Base-by-base conservation (phyloP, 2,888 invertebrate genomes). In the Netelia virgata region DNA sequence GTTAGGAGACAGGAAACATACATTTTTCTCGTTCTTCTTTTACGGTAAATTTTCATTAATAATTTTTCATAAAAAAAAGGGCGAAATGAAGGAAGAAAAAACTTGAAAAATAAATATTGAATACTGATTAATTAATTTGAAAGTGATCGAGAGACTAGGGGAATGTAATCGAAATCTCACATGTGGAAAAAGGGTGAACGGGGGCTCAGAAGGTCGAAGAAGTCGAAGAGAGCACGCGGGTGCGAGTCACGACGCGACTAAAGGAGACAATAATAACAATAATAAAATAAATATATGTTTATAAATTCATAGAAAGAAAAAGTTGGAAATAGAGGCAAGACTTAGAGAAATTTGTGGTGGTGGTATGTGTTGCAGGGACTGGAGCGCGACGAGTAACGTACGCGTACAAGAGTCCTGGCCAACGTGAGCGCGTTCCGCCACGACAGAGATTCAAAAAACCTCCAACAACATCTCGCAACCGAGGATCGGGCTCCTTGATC, bases 391-490 rank as follows among this genome's bases (percentile, higher is more conserved):
- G 92, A 90, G 92, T 91, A 93, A 92, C 88, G 92, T 92, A 82
- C 93, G 93, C 90, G 93, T 93, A 88, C 93, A 92, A 91, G 93
- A 93, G 89, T 93, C 93, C 89, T 93, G 93, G 93, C 92, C 93
- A 85, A 93, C 93, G 93, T 93, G 93, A 93, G 92, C 93, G 89
- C 89, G 90, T 90, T 90, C 89, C 87, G 88, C 88, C 87, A 90
- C 90, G 90, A 89, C 90, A 88, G 90, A 91, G 82, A 81, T 81
- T 80, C 73, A 88, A 90, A 90, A 89, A 90, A 91, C 90, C 89
- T 91, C 91, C 91, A 89, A 87, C 92, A 90, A 89, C 89, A 90
- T 78, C 61, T 43, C 76, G 63, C 68, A 69, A 88, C 90, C 87
- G 90, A 91, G 91, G 91, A 91, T 92, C 92, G 90, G 88, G 89